Conservation (phyloP, 2,113 vertebrate species). For the Galemys pyrenaicus region DNA sequence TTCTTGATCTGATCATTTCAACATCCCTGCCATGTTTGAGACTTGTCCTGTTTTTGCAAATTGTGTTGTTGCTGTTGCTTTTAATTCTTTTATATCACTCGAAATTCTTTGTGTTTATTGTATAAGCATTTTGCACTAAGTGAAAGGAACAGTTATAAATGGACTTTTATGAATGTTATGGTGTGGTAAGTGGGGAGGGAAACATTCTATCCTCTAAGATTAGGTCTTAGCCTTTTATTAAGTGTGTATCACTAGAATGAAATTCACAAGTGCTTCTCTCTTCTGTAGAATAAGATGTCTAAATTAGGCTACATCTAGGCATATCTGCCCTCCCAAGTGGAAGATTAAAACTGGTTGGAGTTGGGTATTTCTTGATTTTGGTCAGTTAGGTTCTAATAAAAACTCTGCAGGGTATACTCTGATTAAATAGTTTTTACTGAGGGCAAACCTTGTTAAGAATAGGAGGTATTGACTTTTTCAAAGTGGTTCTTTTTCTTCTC, state of each 20-base stretch:
- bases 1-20: no score
- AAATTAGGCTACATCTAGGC: neutral
- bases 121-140: neutral
- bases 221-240: neutral
- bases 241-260: neutral
- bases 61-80: no score
- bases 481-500: neutral
- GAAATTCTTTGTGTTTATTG: neutral
- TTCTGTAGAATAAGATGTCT: neutral
- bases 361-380: neutral
- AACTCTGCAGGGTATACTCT: neutral
- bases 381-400: neutral
- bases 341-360: neutral
- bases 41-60: neutral
- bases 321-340: neutral
- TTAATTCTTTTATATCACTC: neutral
- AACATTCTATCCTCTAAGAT: neutral
- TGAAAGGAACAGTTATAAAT: neutral
- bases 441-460: neutral
- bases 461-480: neutral
- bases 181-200: neutral
- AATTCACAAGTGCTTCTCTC: neutral
- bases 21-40: neutral
- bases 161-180: neutral
- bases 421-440: neutral